A percentile compares a stretch with the other conserved stretches of the same genome.
Evolutionary conservation across 2,888 invertebrate species (phyloP).

Genomic region (Tenthredo scrophulariae): DNA sequence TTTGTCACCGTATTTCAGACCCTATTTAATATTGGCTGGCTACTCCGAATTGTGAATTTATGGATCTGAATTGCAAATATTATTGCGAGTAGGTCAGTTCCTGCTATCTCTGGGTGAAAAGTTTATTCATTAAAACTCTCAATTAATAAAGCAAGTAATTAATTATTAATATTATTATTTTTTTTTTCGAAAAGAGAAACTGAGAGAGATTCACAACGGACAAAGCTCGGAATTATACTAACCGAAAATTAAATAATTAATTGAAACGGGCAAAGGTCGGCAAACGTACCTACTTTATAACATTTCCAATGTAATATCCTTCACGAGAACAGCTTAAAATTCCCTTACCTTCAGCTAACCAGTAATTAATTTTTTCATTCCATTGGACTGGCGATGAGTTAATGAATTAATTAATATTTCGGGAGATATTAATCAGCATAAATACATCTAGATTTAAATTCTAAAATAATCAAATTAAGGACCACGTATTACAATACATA

Average conservation of each 20-base stretch:
- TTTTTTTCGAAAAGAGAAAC: not conserved
- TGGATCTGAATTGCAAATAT: conserved; percentile 10
- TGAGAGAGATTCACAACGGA: not conserved
- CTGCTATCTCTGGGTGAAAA: not conserved
- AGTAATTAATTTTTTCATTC: not conserved
- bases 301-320: conserved; percentile 12
- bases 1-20: not conserved
- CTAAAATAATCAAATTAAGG: no score
- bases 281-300: conserved; percentile 5
- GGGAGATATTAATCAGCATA: not conserved
- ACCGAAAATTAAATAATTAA: not conserved
- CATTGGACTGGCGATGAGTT: not conserved
- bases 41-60: not conserved
- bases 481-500: no score
- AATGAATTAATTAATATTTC: not conserved
- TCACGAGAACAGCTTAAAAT: not conserved
- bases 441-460: no score
- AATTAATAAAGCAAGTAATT: not conserved
- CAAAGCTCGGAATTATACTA: conserved; percentile 1
- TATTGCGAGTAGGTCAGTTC: not conserved
- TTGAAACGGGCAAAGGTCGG: not conserved
- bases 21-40: not conserved
- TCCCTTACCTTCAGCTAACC: not conserved
- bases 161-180: not conserved
- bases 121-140: conserved; percentile 1